Base-by-base conservation (phyloP, 2,113 vertebrate genomes). In the Crypturellus undulatus region DNA sequence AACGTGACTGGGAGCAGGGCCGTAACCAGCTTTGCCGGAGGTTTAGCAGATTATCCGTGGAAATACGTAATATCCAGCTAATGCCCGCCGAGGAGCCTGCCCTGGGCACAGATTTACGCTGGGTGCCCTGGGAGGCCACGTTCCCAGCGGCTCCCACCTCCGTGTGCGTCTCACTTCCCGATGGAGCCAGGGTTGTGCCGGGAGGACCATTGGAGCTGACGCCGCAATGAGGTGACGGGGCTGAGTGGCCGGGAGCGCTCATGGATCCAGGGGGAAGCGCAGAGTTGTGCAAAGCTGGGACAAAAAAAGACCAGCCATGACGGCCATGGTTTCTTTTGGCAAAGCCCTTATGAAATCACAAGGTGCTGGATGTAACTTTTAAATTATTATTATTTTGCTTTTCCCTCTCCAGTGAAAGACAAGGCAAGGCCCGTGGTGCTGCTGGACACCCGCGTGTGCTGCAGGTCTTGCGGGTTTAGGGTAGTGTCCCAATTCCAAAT, bases 1-100 rank as follows among this genome's bases (percentile, higher is more conserved):
- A 71, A 28, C 56, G 67, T 63, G 84, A 43, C 78, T 87, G 2
- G 89, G 54, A 89, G 81, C 91, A 79, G 79, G 65, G 89, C 63
- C 81, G 34, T 54, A 65, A 59, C 89, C 36, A 87, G 91, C 84
- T 94, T 89, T 92, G 49, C 86, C 84, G 75, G 67, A 79, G 91
- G 43, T 84, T 89, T 87, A 87, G 86, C 63, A 91, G 91, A 85
- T 97, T 91, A 85, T 73, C 85, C 63, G 65, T 42, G 63, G 89
- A 73, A 79, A 90, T 65, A 81, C 8, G 3, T 56, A 43, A 62
- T 82, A 70, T 68, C 83, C 80, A 87, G 81, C 78, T 92, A 79
- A 89, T 59, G 73, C 38, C 79, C 81, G 30, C 7, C 49, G 12
- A 75, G 25, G 89, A 82, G 54, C 43, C 71, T 79, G 89, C 91